Percentiles rank a stretch among this genome's conserved stretches.
These are phyloP conservation scores for Esox niger DNA, from an alignment of 2,113 vertebrate species.

Conservation along the genomic window DNA sequence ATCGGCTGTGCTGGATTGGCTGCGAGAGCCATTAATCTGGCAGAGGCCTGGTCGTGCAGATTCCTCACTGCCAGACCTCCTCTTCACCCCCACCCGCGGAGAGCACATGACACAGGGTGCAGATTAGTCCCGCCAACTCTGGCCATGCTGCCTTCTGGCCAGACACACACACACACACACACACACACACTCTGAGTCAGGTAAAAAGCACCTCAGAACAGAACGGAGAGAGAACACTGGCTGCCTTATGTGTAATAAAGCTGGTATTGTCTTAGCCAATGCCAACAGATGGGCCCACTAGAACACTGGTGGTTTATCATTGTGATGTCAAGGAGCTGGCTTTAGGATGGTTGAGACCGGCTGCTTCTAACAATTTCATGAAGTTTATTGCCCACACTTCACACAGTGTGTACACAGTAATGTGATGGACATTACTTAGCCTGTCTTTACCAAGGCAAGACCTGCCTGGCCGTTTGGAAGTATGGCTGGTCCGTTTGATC, in stretches of 20 bases:
- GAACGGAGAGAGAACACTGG: slow-evolving; percentile 3
- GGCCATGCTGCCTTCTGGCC: background rate
- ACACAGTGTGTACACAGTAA: too few relatives aligned
- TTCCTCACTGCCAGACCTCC: slow-evolving; percentile 3
- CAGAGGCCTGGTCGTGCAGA: slow-evolving; percentile 36
- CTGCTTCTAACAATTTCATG: background rate
- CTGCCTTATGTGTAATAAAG: slow-evolving; percentile 8
- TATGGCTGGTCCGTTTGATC: slow-evolving; percentile 45
- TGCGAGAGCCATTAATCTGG: slow-evolving; percentile 50
- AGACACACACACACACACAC: background rate
- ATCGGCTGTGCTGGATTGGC: slow-evolving; percentile 51
- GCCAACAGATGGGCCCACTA: background rate
- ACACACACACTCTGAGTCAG: background rate
- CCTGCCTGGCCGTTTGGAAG: background rate
- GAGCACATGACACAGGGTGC: slow-evolving; percentile 26
- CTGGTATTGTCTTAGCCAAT: background rate
- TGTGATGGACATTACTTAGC: too few relatives aligned
- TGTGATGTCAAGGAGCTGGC: background rate
- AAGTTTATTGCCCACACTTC: background rate
- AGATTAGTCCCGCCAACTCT: slow-evolving; percentile 41
- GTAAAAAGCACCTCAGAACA: background rate
- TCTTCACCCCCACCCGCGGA: slow-evolving; percentile 6
- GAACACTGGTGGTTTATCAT: background rate
- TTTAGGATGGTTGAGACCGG: background rate
- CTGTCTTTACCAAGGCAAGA: background rate